phyloP scores from a whole-genome alignment of 2,113 vertebrate species.

The Strigops habroptila region DNA sequence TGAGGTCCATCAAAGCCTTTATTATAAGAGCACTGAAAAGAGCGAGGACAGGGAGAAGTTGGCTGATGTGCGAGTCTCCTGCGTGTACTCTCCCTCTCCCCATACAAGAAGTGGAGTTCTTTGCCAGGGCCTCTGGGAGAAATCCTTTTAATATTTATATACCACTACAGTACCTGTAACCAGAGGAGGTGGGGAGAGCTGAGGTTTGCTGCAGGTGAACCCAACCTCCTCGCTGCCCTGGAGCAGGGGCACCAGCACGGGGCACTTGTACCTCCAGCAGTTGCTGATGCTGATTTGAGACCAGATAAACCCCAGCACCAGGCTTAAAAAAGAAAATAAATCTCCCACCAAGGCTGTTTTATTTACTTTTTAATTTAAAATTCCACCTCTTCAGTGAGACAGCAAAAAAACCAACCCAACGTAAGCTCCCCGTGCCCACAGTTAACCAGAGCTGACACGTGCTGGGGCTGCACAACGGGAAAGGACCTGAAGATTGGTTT shows the following conservation, averaged over 20 bases:
- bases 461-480: constrained; percentile 13
- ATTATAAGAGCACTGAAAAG: constrained; percentile 42
- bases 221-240: not conserved
- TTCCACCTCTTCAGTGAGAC: not conserved
- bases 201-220: not conserved
- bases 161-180: not conserved
- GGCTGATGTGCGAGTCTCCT: not conserved
- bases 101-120: constrained; percentile 18
- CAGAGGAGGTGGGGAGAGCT: not conserved
- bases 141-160: constrained; percentile 69
- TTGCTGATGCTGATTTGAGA: not conserved
- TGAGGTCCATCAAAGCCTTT: constrained; percentile 66
- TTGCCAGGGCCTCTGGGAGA: constrained; percentile 47
- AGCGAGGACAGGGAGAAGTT: constrained; percentile 19
- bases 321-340: not conserved
- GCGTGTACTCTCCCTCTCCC: not conserved
- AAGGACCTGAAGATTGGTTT: constrained; percentile 35
- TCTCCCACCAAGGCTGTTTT: not conserved
- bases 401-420: not conserved
- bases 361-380: constrained; percentile 22
- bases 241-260: not conserved
- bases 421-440: not conserved
- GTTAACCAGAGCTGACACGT: constrained; percentile 39
- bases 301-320: not conserved
- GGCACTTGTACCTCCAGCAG: not conserved